Conservation (phyloP, 2,797 vertebrate genomes). For the Channa striata region DNA sequence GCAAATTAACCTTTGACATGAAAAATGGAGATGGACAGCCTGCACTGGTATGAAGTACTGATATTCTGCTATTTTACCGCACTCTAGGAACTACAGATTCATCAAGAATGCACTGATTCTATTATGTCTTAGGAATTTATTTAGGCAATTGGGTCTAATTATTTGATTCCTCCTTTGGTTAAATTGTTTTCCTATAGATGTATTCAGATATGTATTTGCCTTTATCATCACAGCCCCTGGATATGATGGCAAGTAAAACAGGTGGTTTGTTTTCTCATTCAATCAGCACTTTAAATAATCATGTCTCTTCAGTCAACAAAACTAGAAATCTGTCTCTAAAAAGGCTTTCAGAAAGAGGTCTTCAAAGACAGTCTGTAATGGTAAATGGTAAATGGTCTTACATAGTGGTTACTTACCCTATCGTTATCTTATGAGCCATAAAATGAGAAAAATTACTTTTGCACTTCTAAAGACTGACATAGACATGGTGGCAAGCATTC, state of each 20-base stretch:
- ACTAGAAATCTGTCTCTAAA: constrained; percentile 23
- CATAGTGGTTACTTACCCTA: no score
- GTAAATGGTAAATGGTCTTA: no score
- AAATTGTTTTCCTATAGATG: constrained; percentile 59
- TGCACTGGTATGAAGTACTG: not conserved
- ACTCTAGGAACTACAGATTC: not conserved
- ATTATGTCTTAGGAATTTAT: constrained; percentile 15
- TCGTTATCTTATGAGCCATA: no score
- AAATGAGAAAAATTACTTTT: no score
- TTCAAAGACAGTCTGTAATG: not conserved
- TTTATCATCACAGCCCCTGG: constrained; percentile 70
- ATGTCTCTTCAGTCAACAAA: constrained; percentile 61
- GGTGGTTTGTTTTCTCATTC: constrained; percentile 68
- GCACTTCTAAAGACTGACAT: no score
- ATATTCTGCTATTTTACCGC: not conserved
- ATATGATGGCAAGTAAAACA: constrained; percentile 61
- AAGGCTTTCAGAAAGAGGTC: not conserved
- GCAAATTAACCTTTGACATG: constrained; percentile 39
- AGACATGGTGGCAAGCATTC: no score
- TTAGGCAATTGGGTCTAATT: constrained; percentile 44
- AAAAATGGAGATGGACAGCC: not conserved
- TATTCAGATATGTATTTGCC: constrained; percentile 69
- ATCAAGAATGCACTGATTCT: constrained; percentile 9
- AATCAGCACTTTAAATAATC: constrained; percentile 80
- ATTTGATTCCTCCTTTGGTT: constrained; percentile 40